Evolutionary conservation across 1,140 invertebrate species (phyloP).

Genomic region (Lucilia sericata): DNA sequence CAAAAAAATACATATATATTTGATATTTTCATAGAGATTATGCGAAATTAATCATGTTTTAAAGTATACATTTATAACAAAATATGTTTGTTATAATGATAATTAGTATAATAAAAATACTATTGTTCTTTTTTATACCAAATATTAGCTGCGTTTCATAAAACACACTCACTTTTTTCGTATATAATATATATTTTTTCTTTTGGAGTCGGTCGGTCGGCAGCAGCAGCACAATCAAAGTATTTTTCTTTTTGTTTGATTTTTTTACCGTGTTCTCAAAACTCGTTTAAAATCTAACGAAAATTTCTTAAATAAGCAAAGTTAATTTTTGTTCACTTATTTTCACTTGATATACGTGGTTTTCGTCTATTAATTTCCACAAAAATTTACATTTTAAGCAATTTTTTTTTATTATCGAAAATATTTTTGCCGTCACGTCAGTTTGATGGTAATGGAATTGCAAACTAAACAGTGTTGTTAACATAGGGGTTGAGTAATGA

Average conservation of each 20-base stretch:
- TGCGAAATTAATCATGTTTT: neutral
- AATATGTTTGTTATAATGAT: neutral
- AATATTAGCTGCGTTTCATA: neutral
- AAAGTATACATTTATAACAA: neutral
- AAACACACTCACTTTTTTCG: neutral
- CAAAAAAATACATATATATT: neutral
- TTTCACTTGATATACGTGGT: neutral
- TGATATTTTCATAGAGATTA: neutral
- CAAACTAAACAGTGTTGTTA: neutral
- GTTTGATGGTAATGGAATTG: neutral
- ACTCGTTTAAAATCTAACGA: neutral
- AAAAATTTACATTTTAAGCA: conserved; percentile 34
- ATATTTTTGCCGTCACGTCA: conserved; percentile 16
- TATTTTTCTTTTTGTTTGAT: neutral
- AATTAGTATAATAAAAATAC: conserved; percentile 8
- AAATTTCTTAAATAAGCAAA: neutral
- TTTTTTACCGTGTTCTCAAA: neutral
- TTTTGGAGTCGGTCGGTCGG: conserved; percentile 4
- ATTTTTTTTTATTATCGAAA: conserved; percentile 3
- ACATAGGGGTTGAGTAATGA: too few species aligned
- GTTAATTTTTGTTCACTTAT: neutral
- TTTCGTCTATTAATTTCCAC: neutral
- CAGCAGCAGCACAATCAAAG: neutral
- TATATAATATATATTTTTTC: neutral
- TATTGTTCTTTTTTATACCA: conserved; percentile 6